Conservation (phyloP, 2,888 invertebrate genomes). For the Callyntrura guangdongensis region DNA sequence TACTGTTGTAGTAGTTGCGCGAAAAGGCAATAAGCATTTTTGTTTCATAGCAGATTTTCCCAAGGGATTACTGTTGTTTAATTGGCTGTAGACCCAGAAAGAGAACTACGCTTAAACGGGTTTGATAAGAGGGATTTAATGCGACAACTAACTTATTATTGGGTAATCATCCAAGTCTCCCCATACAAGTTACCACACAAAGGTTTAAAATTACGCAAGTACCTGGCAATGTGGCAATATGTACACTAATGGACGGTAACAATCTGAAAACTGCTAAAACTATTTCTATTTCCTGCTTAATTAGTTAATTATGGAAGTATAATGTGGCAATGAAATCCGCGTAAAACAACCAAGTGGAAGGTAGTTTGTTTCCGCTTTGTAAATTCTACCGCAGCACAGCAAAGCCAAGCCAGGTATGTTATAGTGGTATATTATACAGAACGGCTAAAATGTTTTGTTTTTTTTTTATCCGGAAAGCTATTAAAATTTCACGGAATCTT, state of each 20-base stretch:
- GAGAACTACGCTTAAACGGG: not conserved
- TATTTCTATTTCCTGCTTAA: constrained; percentile 17
- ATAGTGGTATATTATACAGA: not conserved
- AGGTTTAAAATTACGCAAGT: no score
- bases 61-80: not conserved
- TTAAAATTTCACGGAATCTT: constrained; percentile 54
- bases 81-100: not conserved
- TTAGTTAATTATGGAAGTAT: constrained; percentile 24
- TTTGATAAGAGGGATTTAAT: constrained; percentile 3
- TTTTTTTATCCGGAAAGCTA: constrained; percentile 13
- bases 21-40: not conserved
- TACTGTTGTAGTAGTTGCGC: not conserved
- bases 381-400: not conserved
- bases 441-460: not conserved
- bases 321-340: not conserved
- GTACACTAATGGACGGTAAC: not conserved
- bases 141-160: not conserved
- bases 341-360: not conserved
- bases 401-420: not conserved
- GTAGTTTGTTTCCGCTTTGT: not conserved
- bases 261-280: not conserved
- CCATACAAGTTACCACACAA: no score
- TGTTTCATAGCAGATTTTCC: not conserved
- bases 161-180: not conserved
- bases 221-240: no score